Base-by-base conservation (phyloP, 2,888 invertebrate species). In the Patella ulyssiponensis region DNA sequence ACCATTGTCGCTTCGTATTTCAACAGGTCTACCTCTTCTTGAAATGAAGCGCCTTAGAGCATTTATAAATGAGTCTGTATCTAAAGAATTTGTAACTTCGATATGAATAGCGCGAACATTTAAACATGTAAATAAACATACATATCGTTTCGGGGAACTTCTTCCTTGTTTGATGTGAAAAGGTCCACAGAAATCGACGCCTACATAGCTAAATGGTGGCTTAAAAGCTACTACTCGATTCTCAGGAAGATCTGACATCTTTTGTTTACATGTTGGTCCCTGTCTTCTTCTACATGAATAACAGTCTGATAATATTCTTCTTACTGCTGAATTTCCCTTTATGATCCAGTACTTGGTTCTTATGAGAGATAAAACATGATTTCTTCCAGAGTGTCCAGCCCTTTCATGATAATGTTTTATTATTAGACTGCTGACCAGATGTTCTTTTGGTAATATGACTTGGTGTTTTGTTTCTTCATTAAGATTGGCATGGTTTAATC, bases 171-270 rank as follows among this genome's bases (percentile, higher is more conserved):
- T 81, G 15, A 80, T 75, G 23, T 7, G 7, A 7, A 78, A 69
- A 3, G 79, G 81, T 7, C 81, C 80, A 58, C 78, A 80, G 56
- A 69, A 72, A 69, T 80, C 77, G 14, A 75, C 5, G 80, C n/a
- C n/a, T n/a, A n/a, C n/a, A n/a, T n/a, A n/a, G n/a, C n/a, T 73
- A 20, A 81, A 81, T 15, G 81, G 79, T 15, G 77, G 76, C 20
- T 76, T 71, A 44, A 70, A 71, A 1, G 81, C 71, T n/a, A 33
- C 44, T 15, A 72, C 54, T 33, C 69, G 51, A 17, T 79, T 77
- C 56, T 56, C 64, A n/a, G 69, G 78, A 15, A 80, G 71, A 12
- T 75, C 23, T 12, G 58, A 56, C 77, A 79, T 79, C 74, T 77
- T 77, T 69, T 79, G 76, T 7, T 64, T 58, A 58, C 58, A 58